A percentile compares a stretch with the other conserved stretches of the same genome.
phyloP scores from a whole-genome alignment of 2,113 vertebrate species.

The Corapipo altera region DNA sequence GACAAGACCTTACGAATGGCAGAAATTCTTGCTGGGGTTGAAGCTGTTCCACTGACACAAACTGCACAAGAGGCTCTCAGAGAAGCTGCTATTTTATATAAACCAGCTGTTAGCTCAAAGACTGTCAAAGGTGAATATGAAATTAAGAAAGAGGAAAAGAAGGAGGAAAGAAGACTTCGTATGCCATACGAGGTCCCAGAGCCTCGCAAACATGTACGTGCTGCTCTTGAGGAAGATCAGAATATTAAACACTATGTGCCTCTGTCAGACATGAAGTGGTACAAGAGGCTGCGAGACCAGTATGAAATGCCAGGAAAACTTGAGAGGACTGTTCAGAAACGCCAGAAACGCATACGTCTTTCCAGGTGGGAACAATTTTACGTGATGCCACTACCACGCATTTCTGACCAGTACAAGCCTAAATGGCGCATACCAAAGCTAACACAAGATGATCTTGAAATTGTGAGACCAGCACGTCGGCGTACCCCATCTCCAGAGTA shows the following conservation, averaged over 20 bases:
- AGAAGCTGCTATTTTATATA: constrained; percentile 91
- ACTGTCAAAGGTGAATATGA: constrained; percentile 89
- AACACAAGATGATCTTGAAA: constrained; percentile 95
- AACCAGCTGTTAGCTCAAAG: constrained; percentile 91
- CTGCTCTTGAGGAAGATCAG: constrained; percentile 86
- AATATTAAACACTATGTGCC: constrained; percentile 93
- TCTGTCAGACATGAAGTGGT: constrained; percentile 98
- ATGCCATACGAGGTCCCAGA: constrained; percentile 94
- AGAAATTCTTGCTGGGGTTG: constrained; percentile 87
- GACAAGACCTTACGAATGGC: constrained; percentile 93
- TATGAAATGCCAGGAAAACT: constrained; percentile 96
- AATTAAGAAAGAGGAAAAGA: constrained; percentile 85
- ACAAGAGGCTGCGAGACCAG: constrained; percentile 94
- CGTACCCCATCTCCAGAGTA: constrained; percentile 87
- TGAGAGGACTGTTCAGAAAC: constrained; percentile 88
- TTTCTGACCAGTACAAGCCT: constrained; percentile 94
- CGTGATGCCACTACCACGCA: constrained; percentile 91
- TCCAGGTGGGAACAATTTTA: constrained; percentile 99
- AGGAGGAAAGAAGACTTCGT: constrained; percentile 88
- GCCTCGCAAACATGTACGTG: constrained; percentile 78
- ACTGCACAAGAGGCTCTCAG: constrained; percentile 90
- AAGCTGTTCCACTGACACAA: constrained; percentile 84
- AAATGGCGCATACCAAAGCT: constrained; percentile 88
- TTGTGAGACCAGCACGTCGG: constrained; percentile 90
- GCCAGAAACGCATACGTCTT: constrained; percentile 94